Evolutionary conservation across 2,113 vertebrate species (phyloP).

Genomic region (Peucedramus taeniatus): DNA sequence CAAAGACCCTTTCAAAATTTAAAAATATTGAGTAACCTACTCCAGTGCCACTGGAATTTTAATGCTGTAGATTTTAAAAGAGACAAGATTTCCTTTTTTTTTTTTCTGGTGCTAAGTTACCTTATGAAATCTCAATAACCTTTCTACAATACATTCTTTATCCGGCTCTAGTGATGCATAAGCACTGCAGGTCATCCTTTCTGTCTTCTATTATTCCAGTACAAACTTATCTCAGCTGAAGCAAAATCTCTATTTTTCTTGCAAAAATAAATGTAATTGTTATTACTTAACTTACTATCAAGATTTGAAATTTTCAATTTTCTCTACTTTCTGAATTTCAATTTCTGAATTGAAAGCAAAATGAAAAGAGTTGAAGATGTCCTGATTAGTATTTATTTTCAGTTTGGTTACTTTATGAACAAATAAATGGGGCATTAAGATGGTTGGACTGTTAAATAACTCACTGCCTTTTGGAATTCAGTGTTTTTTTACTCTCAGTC

Average conservation of each 20-base stretch:
- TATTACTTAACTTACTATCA: background rate
- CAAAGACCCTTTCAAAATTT: background rate
- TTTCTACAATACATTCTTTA: background rate
- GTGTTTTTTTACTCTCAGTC: background rate
- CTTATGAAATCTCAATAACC: background rate
- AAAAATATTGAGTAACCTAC: background rate
- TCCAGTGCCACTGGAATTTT: background rate
- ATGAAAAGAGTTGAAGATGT: background rate
- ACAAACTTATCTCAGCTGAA: background rate
- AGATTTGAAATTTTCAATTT: background rate
- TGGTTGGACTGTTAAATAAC: background rate
- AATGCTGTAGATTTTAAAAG: background rate
- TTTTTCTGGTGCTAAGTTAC: background rate
- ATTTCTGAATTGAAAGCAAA: background rate
- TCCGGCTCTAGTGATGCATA: background rate
- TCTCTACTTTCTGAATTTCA: background rate
- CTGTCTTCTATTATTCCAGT: background rate
- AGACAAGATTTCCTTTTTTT: background rate
- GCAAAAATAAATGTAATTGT: background rate
- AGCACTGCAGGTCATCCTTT: background rate
- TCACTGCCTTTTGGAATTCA: background rate
- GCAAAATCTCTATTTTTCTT: background rate
- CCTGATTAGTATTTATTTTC: background rate
- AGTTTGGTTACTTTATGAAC: background rate
- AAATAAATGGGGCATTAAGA: background rate